Evolutionary conservation across 2,113 vertebrate genomes (phyloP), one percentile per base, ranked within the genome.

Genomic region (Nothobranchius kuhntae): DNA sequence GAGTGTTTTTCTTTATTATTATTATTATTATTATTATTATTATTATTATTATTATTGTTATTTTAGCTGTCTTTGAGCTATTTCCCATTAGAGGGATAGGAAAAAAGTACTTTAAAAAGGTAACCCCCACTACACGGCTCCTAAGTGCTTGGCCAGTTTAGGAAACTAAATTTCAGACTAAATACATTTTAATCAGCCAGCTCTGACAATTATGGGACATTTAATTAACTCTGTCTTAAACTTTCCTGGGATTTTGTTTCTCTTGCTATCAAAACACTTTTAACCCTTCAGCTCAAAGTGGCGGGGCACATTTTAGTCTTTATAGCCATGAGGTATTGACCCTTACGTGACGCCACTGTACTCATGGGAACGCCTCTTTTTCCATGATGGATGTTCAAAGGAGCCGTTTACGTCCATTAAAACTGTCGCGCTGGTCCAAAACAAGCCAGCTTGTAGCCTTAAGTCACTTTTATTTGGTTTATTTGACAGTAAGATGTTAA

Each of bases 71-170:
- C 82, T 86, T 83, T 86, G 75, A 75, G 90, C 89, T 89, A 81
- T 89, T 89, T 87, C 77, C 86, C 86, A 86, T 91, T 87, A 86
- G 78, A 83, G 82, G 65, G 80, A 86, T 76, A 86, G 84, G 90
- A 89, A 73, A 72, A 80, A 81, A 79, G 82, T 80, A 90, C 86
- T 80, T 86, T 87, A 84, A 44, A 89, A 91, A 89, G 89, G 91
- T 87, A 89, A 69, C 84, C 80, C 65, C 64, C 80, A 83, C 88
- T 78, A 79, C 71, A 81, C 76, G 83, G 84, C 87, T 72, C 63
- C 90, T 87, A 91, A 87, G 89, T 86, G 86, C 82, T 85, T 77
- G 66, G 77, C 71, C 59, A 84, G 80, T 87, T 84, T 72, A 67
- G 84, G 80, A 78, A 90, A 88, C 89, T 82, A 72, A 80, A 79